phyloP scores from a whole-genome alignment of 2,113 vertebrate species.

The Eurypyga helias region DNA sequence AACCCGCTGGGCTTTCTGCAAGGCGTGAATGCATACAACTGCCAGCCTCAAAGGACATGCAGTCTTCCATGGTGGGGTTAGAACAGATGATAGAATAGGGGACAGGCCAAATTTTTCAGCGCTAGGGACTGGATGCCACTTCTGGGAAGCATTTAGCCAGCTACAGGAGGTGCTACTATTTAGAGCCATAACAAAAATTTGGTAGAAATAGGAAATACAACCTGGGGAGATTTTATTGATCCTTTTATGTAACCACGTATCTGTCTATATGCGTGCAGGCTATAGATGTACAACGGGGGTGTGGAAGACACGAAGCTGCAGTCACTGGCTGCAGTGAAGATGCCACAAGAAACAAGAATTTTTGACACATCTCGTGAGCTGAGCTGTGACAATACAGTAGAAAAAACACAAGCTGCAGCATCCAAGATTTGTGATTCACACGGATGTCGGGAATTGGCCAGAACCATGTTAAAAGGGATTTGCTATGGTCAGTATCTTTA shows the following conservation, averaged over 20 bases:
- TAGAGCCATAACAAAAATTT: not conserved
- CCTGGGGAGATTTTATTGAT: not conserved
- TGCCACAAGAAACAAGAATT: not conserved
- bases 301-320: not conserved
- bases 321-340: not conserved
- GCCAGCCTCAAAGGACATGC: not conserved
- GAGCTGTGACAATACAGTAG: not conserved
- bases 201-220: not conserved
- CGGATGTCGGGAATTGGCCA: not conserved
- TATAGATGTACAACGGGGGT: not conserved
- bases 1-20: not conserved
- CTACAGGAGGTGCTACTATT: fast-evolving
- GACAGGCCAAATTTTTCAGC: not conserved
- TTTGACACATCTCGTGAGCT: not conserved
- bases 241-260: not conserved
- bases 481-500: not conserved
- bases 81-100: not conserved
- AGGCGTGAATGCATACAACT: not conserved
- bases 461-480: not conserved
- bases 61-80: not conserved
- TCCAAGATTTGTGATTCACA: not conserved
- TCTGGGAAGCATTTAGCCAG: not conserved
- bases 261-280: too few relatives aligned
- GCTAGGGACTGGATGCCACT: not conserved
- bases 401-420: not conserved